phyloP scores from a whole-genome alignment of 2,888 invertebrate species.

The Luperina nickerlii region DNA sequence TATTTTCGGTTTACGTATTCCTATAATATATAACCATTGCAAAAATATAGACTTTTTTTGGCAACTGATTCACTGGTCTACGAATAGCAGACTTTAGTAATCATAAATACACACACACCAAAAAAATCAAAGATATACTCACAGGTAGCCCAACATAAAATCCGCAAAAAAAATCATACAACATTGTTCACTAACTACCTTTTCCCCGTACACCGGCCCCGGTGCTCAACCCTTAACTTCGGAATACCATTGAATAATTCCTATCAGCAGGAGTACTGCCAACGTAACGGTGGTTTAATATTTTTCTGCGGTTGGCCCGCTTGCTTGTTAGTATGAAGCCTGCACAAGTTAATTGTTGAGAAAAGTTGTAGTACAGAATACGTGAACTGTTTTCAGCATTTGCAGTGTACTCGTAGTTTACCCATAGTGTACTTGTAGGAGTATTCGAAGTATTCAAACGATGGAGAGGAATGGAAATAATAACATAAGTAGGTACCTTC shows the following conservation, averaged over 20 bases:
- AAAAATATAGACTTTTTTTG: not conserved
- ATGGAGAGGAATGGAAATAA: constrained; percentile 2
- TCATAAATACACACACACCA: not conserved
- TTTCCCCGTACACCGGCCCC: not conserved
- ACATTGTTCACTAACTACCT: constrained; percentile 44
- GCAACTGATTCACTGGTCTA: too few species aligned
- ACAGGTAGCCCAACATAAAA: not conserved
- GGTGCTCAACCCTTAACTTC: constrained; percentile 48
- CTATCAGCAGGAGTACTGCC: constrained; percentile 51
- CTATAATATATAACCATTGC: not conserved
- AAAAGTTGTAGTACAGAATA: constrained; percentile 40
- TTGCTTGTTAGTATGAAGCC: constrained; percentile 51
- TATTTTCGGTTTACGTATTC: not conserved
- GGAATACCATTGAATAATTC: constrained; percentile 58
- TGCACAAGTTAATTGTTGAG: constrained; percentile 51
- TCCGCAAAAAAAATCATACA: not conserved
- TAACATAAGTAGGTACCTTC: not conserved
- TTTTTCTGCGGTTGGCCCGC: constrained; percentile 53
- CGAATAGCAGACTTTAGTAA: not conserved
- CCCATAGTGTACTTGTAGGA: not conserved
- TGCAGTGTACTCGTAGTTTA: too few species aligned
- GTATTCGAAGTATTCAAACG: constrained; percentile 3
- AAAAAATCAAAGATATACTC: not conserved
- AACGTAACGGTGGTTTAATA: constrained; percentile 56
- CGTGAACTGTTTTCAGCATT: constrained; percentile 41